Evolutionary conservation across 2,113 vertebrate genomes (phyloP), one percentile per base, ranked within the genome.

Genomic region (Crotalus viridis): DNA sequence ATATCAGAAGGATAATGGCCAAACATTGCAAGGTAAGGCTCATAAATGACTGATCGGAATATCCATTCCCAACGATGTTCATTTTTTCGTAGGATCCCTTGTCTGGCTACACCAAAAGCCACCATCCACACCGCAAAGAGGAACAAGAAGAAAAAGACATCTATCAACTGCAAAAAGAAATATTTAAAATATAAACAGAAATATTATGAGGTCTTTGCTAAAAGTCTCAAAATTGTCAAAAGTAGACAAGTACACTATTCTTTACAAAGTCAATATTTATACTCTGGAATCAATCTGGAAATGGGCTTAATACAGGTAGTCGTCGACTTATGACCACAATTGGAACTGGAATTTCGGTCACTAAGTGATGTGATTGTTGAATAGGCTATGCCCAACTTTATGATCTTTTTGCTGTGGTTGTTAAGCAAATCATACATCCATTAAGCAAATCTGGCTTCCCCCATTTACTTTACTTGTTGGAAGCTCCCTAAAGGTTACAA

Each of bases 61-160:
- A 98, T 98, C 98, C 98, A 98, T 56, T 97, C 97, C 98, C 98
- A 98, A 86, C 98, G 98, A 26, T 98, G 97, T 91, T 98, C 98
- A 0, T 98, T 98, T 59, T 98, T 98, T 85, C 98, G 95, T 6
- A 98, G 95, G 92, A 98, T 98, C 52, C 98, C 98, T 87, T 98
- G 98, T 57, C 98, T 97, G 94, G 98, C 98, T 94, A 98, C 98
- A 0, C 98, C 98, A 0, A 98, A 98, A 90, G 98, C 98, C 94
- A 98, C 98, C 97, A 98, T 98, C 98, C 98, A 98, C 90, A 98
- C 98, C 0, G 98, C 98, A 0, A 98, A 98, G 85, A 98, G 98
- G 95, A 98, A 98, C 26, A 98, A 97, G 97, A 98, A 98, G 96
- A 98, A 98, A 96, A 98, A 98, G 21, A 98, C 97, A 0, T 98